These are phyloP conservation scores for Enteromius anoplus DNA, from an alignment of 2,797 vertebrate species.

Conservation along the genomic window DNA sequence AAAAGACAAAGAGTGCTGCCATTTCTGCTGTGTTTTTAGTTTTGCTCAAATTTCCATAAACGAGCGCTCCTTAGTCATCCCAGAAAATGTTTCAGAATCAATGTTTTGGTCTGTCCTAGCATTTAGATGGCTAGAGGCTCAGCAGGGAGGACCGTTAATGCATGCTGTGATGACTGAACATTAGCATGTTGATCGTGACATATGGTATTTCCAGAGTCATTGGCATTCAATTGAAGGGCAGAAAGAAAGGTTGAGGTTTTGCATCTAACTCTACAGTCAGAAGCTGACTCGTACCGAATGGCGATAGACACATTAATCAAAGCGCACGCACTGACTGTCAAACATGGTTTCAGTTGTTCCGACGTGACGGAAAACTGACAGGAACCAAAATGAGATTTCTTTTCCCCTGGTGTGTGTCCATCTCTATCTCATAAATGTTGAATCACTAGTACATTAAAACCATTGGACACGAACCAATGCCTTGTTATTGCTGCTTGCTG, in stretches of 20 bases:
- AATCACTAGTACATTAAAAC: slow-evolving; percentile 27
- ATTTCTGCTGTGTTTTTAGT: slow-evolving; percentile 29
- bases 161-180: neutral
- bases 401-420: slow-evolving; percentile 41
- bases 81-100: slow-evolving; percentile 21
- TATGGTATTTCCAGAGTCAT: slow-evolving; percentile 21
- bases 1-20: slow-evolving; percentile 19
- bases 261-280: slow-evolving; percentile 26
- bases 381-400: slow-evolving; percentile 68
- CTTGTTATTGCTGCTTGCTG: slow-evolving; percentile 23
- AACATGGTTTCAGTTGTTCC: slow-evolving; percentile 57
- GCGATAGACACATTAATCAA: slow-evolving; percentile 60
- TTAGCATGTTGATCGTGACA: slow-evolving; percentile 41
- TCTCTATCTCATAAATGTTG: slow-evolving; percentile 41
- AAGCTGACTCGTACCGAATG: slow-evolving; percentile 47
- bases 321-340: slow-evolving; percentile 59
- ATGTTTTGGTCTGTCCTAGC: neutral
- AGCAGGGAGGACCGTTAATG: neutral
- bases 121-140: neutral
- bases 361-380: slow-evolving; percentile 67
- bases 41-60: slow-evolving; percentile 32
- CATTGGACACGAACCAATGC: slow-evolving; percentile 19
- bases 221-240: slow-evolving; percentile 45
- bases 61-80: slow-evolving; percentile 8
- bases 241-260: slow-evolving; percentile 50